phyloP scores from a whole-genome alignment of 30 jellyfish, hydroid and myxozoan genomes.

The Calvadosia cruxmelitensis region DNA sequence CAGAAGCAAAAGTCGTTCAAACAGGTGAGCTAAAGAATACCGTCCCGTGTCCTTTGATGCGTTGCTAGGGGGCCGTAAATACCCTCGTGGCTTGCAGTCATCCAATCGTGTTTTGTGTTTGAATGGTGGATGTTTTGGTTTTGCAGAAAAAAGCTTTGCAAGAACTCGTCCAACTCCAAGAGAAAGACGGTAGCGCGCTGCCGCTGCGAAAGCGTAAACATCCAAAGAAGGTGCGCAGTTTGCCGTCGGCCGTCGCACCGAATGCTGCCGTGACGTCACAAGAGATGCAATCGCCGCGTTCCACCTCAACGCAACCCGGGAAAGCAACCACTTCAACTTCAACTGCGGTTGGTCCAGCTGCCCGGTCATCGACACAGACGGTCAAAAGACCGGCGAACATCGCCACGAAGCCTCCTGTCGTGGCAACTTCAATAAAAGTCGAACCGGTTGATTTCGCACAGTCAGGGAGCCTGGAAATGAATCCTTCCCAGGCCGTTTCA shows the following conservation, averaged over 20 bases:
- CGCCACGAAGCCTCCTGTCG: too few relatives aligned
- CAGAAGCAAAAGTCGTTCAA: constrained; percentile 52
- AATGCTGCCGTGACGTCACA: neutral
- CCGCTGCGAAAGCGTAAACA: neutral
- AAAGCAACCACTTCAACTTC: neutral
- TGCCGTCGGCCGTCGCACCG: too few relatives aligned
- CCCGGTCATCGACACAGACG: neutral
- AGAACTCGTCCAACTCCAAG: neutral
- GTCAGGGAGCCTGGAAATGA: neutral
- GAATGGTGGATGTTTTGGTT: neutral
- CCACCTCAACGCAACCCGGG: neutral
- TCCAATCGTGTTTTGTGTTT: too few relatives aligned
- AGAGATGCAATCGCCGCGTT: neutral
- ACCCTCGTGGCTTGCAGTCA: too few relatives aligned
- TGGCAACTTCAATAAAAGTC: neutral
- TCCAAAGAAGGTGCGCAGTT: neutral
- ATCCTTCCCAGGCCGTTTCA: too few relatives aligned
- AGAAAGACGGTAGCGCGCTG: neutral
- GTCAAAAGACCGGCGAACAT: neutral
- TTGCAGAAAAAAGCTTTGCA: neutral
- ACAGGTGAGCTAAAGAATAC: constrained; percentile 58
- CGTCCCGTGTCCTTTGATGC: neutral
- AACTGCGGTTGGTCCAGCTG: neutral
- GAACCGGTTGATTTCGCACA: neutral
- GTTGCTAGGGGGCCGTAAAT: too few relatives aligned